Base-by-base conservation (phyloP, 2,113 vertebrate species). In the Ginglymostoma cirratum region DNA sequence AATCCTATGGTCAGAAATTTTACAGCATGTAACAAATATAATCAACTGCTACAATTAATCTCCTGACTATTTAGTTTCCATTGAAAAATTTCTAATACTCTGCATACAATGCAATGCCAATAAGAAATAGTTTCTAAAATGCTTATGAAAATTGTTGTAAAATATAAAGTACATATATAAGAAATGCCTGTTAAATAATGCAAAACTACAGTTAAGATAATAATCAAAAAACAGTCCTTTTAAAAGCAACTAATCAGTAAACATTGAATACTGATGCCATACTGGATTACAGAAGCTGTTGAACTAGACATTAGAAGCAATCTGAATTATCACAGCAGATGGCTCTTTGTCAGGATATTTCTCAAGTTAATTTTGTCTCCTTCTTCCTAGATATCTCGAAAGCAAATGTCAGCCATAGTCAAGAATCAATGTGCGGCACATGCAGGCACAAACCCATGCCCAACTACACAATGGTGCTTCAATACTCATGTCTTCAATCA, bases 311-410 rank as follows among this genome's bases (percentile, higher is more conserved):
- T 19, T 23, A 83, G 19, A 45, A 83, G 80, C 38, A 83, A 83
- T 38, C 80, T 83, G 80, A 76, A 45, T 83, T 83, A 83, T 21
- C 5, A 83, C 5, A 83, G 42, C 80, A 83, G 80, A 83, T 83
- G 80, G 80, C 38, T 83, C 80, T 83, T 83, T 83, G 80, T 83
- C 17, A 83, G 38, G 80, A 45, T 83, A 83, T 83, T 83, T 83
- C 80, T 83, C 80, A 83, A 42, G 80, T 83, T 83, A 83, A 83
- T 83, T 83, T 83, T 38, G 42, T 45, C 80, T 45, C 80, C 42
- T 83, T 83, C 38, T 38, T 83, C 15, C 38, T 21, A 38, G n/a
- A 38, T 83, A 38, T 83, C 19, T 42, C 80, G 17, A 83, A 83
- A 83, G 19, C n/a, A 42, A 83, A 83, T 83, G 80, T 83, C 78